Conservation (phyloP, 2,797 vertebrate genomes). For the Callimico goeldii region DNA sequence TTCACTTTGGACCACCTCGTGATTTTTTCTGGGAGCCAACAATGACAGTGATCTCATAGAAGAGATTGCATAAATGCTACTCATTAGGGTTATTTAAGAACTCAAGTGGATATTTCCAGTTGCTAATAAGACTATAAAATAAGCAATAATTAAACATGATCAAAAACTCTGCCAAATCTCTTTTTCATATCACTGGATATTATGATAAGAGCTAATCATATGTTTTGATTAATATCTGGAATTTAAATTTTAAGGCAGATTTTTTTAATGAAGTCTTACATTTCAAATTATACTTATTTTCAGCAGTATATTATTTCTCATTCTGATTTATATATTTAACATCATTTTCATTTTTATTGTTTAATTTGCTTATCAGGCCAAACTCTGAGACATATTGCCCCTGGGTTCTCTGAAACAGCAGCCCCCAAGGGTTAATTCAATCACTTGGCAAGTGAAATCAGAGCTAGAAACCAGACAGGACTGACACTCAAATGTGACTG, state of each 20-base stretch:
- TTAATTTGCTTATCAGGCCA: neutral
- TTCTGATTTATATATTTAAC: slow-evolving; percentile 32
- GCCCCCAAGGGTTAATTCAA: neutral
- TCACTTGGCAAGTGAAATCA: neutral
- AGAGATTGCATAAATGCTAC: slow-evolving; percentile 69
- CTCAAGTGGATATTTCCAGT: slow-evolving; percentile 15
- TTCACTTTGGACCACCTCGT: slow-evolving; percentile 75
- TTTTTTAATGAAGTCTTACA: neutral
- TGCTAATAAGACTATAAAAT: slow-evolving; percentile 23
- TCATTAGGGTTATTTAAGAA: slow-evolving; percentile 72
- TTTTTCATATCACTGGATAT: slow-evolving; percentile 64
- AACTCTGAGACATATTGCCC: neutral
- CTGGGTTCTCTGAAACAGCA: neutral
- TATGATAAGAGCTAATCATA: slow-evolving; percentile 41
- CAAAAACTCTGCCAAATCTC: neutral
- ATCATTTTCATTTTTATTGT: slow-evolving; percentile 8
- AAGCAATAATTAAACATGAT: slow-evolving; percentile 8
- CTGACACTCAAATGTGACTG: neutral
- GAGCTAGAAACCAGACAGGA: neutral
- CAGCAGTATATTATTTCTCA: neutral
- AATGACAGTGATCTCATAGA: slow-evolving; percentile 76
- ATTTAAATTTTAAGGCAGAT: slow-evolving; percentile 59
- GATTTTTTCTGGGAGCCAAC: slow-evolving; percentile 67
- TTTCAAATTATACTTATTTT: neutral
- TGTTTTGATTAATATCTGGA: slow-evolving; percentile 48